Evolutionary conservation across 2,797 vertebrate species (phyloP), one percentile per base, ranked within the genome.

Genomic region (Crenichthys baileyi): DNA sequence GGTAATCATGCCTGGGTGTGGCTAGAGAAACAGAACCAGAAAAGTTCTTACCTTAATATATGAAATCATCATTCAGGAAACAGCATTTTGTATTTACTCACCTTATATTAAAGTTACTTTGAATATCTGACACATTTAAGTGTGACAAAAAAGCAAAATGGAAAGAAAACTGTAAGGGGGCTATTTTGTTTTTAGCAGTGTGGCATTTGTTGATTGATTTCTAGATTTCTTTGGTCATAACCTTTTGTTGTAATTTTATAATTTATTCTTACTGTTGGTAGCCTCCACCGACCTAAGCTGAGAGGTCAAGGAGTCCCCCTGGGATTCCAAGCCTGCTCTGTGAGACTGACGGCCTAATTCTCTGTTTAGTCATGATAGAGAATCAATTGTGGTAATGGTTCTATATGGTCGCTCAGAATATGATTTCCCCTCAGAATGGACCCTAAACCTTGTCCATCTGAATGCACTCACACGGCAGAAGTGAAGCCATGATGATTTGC

Each of bases 391-490:
- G 75, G 73, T 76, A 55, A 85, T 76, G 74, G 29, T 73, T 67
- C 31, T 18, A 56, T 60, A 29, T 13, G 48, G 20, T 56, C 31
- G 68, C 81, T 83, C 79, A 51, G 71, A 76, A 58, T 53, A 73
- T 41, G 20, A 87, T 70, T 79, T 73, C 71, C 79, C 61, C 63
- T 1, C 26, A 73, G 79, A 73, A 79, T 3, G n/a, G 65, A 67
- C 55, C 29, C 50, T 48, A 72, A 87, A 76, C 87, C 86, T 61
- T 48, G 53, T 78, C 65, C 75, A 9, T 8, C 44, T 51, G 67
- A 76, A 80, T 70, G 71, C 74, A 53, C 80, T 83, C 73, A 77
- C 68, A 79, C 72, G 60, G 76, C 65, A 55, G 60, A 29, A 7
- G 29, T 0, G 73, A 77, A 48, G 50, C 48, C 50, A 76, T 72